These are phyloP conservation scores for Athalia circularis DNA, from an alignment of 2,888 invertebrate genomes.

Conservation along the genomic window DNA sequence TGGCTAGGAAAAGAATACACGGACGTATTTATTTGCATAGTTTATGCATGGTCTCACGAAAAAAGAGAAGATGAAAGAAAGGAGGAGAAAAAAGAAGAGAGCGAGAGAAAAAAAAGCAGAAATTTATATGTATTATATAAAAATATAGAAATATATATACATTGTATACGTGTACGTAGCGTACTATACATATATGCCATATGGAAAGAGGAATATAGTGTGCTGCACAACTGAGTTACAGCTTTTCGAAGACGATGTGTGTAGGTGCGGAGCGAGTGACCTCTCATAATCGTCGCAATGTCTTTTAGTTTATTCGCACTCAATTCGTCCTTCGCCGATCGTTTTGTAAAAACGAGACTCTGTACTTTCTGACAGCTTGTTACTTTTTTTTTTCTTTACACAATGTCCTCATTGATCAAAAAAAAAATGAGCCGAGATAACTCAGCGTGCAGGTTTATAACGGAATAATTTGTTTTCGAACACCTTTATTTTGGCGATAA, in stretches of 20 bases:
- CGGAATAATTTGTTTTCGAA: not conserved
- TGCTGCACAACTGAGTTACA: constrained; percentile 9
- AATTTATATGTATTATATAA: not conserved
- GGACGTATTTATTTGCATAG: constrained; percentile 64
- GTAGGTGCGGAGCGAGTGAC: not conserved
- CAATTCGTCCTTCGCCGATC: no score
- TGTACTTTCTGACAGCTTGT: no score
- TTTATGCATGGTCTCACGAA: constrained; percentile 50
- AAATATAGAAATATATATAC: no score
- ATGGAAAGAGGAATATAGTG: no score
- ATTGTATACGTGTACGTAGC: no score
- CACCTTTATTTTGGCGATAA: constrained; percentile 10
- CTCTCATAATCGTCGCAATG: not conserved
- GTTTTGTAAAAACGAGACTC: no score
- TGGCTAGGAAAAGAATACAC: constrained; percentile 64
- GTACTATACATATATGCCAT: no score
- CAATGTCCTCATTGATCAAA: no score
- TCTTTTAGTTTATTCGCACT: not conserved
- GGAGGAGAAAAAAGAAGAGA: not conserved
- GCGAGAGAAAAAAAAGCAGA: not conserved
- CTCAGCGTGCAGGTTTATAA: no score
- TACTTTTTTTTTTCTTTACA: no score
- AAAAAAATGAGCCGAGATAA: no score
- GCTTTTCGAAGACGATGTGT: not conserved
- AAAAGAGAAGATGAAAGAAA: constrained; percentile 12